A percentile compares a stretch with the other conserved stretches of the same genome.
These are phyloP conservation scores for Chironomus tepperi DNA, from an alignment of 1,140 invertebrate genomes.

Conservation along the genomic window DNA sequence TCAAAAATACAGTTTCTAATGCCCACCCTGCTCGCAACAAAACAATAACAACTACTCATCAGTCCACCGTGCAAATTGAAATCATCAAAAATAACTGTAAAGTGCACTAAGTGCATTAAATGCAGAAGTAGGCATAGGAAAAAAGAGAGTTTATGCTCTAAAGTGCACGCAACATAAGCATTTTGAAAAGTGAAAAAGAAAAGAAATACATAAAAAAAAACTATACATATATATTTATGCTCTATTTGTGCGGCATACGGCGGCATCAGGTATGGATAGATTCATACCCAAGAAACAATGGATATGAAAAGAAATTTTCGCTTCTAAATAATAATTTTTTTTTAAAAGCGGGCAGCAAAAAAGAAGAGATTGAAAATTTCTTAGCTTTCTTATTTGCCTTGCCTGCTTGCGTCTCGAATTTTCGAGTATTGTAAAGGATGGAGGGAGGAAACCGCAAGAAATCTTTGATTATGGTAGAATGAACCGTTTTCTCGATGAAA, in stretches of 20 bases:
- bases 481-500: not conserved
- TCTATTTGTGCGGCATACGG: slow-evolving; percentile 18
- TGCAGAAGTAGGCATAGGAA: not conserved
- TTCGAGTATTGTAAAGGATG: not conserved
- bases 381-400: too few species aligned
- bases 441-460: slow-evolving; percentile 21
- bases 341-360: too few species aligned
- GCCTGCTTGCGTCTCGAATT: not conserved
- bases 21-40: not conserved
- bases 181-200: slow-evolving; percentile 18
- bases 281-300: not conserved
- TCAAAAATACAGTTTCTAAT: too few species aligned
- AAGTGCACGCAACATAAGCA: slow-evolving; percentile 11
- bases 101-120: not conserved
- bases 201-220: too few species aligned
- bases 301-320: not conserved
- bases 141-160: not conserved
- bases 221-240: slow-evolving; percentile 26
- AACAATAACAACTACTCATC: slow-evolving; percentile 8
- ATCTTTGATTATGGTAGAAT: not conserved
- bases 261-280: not conserved
- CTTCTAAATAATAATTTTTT: not conserved
- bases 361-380: too few species aligned
- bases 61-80: not conserved
- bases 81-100: not conserved